Evolutionary conservation across 2,113 vertebrate species (phyloP).

Genomic region (Nipponia nippon): DNA sequence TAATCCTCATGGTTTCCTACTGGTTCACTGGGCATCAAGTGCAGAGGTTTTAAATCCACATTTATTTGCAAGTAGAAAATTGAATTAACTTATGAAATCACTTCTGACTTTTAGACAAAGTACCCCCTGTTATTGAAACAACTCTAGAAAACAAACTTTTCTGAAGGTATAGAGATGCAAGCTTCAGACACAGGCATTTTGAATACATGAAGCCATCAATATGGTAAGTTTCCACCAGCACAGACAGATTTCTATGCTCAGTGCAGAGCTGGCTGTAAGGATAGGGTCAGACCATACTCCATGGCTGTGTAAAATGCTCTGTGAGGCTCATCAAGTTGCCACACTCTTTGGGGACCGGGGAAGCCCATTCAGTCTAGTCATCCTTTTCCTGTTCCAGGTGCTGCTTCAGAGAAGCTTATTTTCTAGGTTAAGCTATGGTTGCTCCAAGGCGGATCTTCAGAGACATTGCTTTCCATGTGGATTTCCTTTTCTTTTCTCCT

Average conservation of each 20-base stretch:
- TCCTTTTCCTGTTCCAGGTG: background rate
- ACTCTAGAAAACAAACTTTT: background rate
- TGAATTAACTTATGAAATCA: background rate
- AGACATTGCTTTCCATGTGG: background rate
- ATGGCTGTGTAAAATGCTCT: background rate
- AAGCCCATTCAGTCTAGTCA: background rate
- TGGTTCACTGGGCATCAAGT: background rate
- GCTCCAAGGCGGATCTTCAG: background rate
- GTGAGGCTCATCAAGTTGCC: background rate
- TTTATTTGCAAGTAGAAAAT: background rate
- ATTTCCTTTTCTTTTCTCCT: background rate
- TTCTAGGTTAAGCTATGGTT: background rate
- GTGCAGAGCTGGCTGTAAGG: background rate
- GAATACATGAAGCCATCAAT: background rate
- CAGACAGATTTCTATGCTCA: background rate
- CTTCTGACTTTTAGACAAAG: background rate
- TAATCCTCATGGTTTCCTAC: background rate
- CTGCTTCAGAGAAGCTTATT: background rate
- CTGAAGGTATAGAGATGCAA: background rate
- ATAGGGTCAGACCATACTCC: background rate
- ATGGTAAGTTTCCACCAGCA: background rate
- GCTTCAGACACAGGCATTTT: background rate
- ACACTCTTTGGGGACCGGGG: accelerated
- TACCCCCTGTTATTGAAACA: background rate
- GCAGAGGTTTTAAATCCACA: background rate